Evolutionary conservation across 2,888 invertebrate genomes (phyloP).

Genomic region (Cataglyphis livida): DNA sequence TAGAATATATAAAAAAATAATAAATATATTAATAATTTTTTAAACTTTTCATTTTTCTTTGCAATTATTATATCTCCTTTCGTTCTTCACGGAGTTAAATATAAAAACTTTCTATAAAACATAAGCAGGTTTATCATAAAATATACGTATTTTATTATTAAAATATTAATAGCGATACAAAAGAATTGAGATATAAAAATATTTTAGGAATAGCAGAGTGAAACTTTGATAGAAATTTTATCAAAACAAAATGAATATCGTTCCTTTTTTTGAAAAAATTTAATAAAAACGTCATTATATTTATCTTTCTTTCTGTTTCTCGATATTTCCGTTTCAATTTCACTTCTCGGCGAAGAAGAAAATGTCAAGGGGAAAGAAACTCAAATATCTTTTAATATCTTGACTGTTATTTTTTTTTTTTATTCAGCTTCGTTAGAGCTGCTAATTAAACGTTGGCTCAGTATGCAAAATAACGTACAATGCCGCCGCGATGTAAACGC

Average conservation of each 20-base stretch:
- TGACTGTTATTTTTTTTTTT: slow-evolving; percentile 17
- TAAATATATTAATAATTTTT: background rate
- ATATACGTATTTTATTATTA: background rate
- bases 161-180: background rate
- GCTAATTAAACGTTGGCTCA: slow-evolving; percentile 18
- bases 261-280: background rate
- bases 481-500: slow-evolving; percentile 15
- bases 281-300: background rate
- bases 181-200: background rate
- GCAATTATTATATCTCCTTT: background rate
- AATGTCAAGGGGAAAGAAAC: background rate
- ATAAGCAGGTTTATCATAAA: background rate
- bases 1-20: background rate
- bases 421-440: slow-evolving; percentile 15
- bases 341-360: background rate
- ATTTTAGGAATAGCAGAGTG: background rate
- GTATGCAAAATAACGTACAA: slow-evolving; percentile 22
- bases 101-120: slow-evolving; percentile 2
- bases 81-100: background rate
- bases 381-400: slow-evolving; percentile 5
- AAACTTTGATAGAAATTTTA: slow-evolving; percentile 15
- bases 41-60: background rate
- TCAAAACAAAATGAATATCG: slow-evolving; percentile 1
- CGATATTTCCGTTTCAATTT: background rate
- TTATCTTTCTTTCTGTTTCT: background rate